Percentiles rank a stretch among this genome's conserved stretches.
phyloP scores from a whole-genome alignment of 2,797 vertebrate species.

The Tiaroga cobitis region DNA sequence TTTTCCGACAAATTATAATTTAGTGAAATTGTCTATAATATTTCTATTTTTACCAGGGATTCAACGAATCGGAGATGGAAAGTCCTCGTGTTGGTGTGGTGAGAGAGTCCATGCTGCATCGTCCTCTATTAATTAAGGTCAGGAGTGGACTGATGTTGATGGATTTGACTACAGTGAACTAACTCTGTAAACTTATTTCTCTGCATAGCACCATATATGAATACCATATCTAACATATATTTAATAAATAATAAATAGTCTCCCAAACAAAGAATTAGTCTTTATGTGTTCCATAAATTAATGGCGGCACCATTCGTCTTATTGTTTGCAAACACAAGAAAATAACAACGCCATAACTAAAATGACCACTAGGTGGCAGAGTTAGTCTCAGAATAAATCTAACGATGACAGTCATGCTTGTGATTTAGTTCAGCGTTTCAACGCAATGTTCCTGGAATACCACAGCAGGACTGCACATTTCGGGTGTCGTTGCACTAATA shows the following conservation, averaged over 20 bases:
- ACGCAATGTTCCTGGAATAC: background rate
- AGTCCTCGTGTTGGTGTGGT: constrained; percentile 79
- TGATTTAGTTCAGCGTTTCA: background rate
- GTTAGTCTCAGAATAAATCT: constrained; percentile 35
- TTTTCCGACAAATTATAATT: background rate
- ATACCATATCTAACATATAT: background rate
- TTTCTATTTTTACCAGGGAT: constrained; percentile 35
- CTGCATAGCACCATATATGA: constrained; percentile 22
- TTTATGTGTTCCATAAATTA: background rate
- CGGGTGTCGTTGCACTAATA: background rate
- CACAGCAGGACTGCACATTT: background rate
- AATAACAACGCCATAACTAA: background rate
- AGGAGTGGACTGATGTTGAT: constrained; percentile 44
- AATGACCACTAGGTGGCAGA: constrained; percentile 59
- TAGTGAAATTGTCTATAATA: background rate
- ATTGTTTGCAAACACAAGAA: background rate
- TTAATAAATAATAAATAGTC: background rate
- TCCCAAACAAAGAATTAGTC: background rate
- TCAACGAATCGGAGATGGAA: constrained; percentile 69
- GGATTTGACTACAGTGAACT: background rate
- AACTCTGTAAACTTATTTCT: constrained; percentile 32
- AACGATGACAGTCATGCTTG: constrained; percentile 52
- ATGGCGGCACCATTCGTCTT: background rate
- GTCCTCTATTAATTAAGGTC: constrained; percentile 79
- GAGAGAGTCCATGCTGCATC: constrained; percentile 81